A percentile compares a stretch with the other conserved stretches of the same genome.
phyloP scores from a whole-genome alignment of 2,797 vertebrate genomes.

The Aldrovandia affinis region DNA sequence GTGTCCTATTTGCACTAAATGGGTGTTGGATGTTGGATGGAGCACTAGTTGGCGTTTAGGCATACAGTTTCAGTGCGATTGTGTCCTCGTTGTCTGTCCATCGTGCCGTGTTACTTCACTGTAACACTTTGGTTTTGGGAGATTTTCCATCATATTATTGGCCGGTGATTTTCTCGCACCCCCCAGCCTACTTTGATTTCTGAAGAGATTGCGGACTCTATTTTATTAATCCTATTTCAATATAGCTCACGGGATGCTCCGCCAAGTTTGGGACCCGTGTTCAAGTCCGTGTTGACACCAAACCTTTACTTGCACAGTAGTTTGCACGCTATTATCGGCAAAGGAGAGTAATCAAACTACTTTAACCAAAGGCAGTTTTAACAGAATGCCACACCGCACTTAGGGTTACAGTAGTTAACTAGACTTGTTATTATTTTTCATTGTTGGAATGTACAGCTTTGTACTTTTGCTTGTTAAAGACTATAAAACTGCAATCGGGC shows the following conservation, averaged over 20 bases:
- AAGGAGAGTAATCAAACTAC: not conserved
- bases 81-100: not conserved
- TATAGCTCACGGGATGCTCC: not conserved
- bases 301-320: not conserved
- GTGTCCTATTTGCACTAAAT: slow-evolving; percentile 50
- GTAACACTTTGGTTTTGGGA: not conserved
- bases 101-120: not conserved
- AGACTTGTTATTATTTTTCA: not conserved
- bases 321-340: not conserved
- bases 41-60: not conserved
- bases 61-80: slow-evolving; percentile 12
- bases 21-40: not conserved
- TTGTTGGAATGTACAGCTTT: not conserved
- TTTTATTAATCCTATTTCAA: not conserved
- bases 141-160: not conserved
- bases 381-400: not conserved
- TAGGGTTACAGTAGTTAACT: slow-evolving; percentile 17
- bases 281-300: not conserved
- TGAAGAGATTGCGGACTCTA: not conserved
- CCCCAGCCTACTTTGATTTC: not conserved
- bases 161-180: not conserved
- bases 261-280: not conserved
- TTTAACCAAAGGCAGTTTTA: not conserved
- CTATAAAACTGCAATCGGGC: slow-evolving; percentile 18
- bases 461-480: slow-evolving; percentile 15